phyloP scores from a whole-genome alignment of 37 sponge, comb jelly and placozoan genomes.

The Beroe forskalii region DNA sequence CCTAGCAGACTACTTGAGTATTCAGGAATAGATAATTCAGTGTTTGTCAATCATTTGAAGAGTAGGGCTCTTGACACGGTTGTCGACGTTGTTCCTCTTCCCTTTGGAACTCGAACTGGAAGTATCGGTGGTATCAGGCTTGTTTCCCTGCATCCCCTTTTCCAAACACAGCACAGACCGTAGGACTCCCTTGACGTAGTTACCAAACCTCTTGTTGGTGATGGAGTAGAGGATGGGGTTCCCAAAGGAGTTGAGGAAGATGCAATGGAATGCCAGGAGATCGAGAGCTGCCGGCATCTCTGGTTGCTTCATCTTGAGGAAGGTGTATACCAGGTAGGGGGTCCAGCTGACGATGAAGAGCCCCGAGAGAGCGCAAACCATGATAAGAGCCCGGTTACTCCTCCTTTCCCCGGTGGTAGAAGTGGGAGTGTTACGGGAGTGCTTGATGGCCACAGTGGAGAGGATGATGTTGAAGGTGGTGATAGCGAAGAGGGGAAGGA shows the following conservation, averaged over 20 bases:
- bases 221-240: conserved; percentile 60
- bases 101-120: too few relatives aligned
- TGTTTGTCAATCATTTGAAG: too few relatives aligned
- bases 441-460: background rate
- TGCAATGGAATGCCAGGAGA: conserved; percentile 45
- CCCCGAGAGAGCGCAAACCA: conserved; percentile 49
- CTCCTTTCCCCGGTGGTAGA: background rate
- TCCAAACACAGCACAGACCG: background rate
- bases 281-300: background rate
- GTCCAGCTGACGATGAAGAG: conserved; percentile 54
- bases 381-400: conserved; percentile 8
- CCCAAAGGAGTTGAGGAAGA: conserved; percentile 59
- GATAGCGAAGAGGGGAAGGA: conserved; percentile 51
- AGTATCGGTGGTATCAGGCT: too few relatives aligned
- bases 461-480: conserved; percentile 33
- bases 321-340: conserved; percentile 30
- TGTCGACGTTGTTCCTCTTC: too few relatives aligned
- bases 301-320: conserved; percentile 29
- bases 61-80: too few relatives aligned
- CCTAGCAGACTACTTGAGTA: too few relatives aligned
- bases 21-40: too few relatives aligned
- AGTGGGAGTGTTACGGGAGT: background rate
- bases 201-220: conserved; percentile 56
- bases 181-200: conserved; percentile 6
- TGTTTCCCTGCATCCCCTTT: too few relatives aligned